A percentile compares a stretch with the other conserved stretches of the same genome.
phyloP scores from a whole-genome alignment of 2,113 vertebrate genomes.

The Peromyscus maniculatus region DNA sequence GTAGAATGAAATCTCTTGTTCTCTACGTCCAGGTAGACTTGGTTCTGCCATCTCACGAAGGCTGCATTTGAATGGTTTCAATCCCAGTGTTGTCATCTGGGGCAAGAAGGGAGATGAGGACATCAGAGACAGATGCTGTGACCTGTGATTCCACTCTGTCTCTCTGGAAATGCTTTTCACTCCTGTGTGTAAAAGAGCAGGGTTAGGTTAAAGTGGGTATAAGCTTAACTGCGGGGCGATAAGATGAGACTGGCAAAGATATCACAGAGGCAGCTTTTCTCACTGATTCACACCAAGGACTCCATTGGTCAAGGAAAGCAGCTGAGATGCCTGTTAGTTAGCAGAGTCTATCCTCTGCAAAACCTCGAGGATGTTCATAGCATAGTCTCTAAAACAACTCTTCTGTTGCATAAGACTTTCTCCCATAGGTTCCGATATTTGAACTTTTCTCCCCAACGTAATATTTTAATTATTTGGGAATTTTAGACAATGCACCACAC shows the following conservation, averaged over 20 bases:
- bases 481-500: background rate
- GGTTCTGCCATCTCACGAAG: background rate
- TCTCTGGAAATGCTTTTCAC: background rate
- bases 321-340: background rate
- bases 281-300: background rate
- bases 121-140: background rate
- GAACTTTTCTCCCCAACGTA: background rate
- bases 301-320: background rate
- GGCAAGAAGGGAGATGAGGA: background rate
- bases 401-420: background rate
- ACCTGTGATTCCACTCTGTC: background rate
- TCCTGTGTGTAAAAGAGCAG: background rate
- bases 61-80: slow-evolving; percentile 8
- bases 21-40: background rate
- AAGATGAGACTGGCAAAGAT: background rate
- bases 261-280: background rate
- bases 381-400: background rate
- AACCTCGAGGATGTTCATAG: background rate
- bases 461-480: background rate
- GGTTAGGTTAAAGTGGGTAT: background rate
- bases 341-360: background rate
- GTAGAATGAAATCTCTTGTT: background rate
- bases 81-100: background rate
- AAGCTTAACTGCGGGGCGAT: background rate
- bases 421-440: background rate